Percentiles rank a stretch among this genome's conserved stretches.
phyloP scores from a whole-genome alignment of 2,113 vertebrate genomes.

The Asarcornis scutulata region DNA sequence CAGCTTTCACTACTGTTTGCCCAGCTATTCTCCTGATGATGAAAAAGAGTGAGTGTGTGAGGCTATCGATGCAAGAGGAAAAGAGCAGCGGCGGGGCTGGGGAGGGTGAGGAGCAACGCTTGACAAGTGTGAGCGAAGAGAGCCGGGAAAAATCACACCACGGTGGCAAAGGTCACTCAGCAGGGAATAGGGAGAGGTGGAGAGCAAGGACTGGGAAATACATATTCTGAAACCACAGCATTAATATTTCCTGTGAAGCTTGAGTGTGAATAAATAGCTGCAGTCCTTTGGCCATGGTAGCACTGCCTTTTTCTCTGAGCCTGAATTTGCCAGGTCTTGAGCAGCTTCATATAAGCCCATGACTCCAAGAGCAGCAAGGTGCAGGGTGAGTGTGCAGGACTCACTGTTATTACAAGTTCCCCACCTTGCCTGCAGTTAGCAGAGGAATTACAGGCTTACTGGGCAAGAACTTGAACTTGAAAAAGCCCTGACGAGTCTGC shows the following conservation, averaged over 20 bases:
- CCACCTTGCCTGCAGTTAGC: conserved; percentile 21
- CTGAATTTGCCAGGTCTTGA: not conserved
- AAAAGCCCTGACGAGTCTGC: not conserved
- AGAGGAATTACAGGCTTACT: conserved; percentile 16
- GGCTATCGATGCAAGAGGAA: fast-evolving
- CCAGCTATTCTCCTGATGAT: not conserved
- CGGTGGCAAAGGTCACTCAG: not conserved
- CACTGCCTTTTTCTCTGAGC: not conserved
- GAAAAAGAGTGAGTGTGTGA: not conserved
- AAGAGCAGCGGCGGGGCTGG: not conserved
- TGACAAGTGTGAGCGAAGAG: not conserved
- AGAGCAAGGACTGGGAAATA: conserved; percentile 4
- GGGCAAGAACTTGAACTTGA: conserved; percentile 33
- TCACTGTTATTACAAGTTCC: not conserved
- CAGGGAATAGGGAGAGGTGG: not conserved
- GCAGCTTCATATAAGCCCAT: not conserved
- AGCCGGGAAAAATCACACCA: not conserved
- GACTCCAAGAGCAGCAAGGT: not conserved
- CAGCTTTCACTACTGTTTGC: not conserved
- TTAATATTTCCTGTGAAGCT: not conserved
- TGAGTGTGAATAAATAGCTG: not conserved
- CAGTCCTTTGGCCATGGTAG: not conserved
- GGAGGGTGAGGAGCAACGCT: not conserved
- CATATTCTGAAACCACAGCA: not conserved
- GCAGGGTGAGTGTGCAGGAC: not conserved